Percentiles rank a stretch among this genome's conserved stretches.
phyloP scores from a whole-genome alignment of 64 coral and sea anemone genomes.

The Stylophora pistillata region DNA sequence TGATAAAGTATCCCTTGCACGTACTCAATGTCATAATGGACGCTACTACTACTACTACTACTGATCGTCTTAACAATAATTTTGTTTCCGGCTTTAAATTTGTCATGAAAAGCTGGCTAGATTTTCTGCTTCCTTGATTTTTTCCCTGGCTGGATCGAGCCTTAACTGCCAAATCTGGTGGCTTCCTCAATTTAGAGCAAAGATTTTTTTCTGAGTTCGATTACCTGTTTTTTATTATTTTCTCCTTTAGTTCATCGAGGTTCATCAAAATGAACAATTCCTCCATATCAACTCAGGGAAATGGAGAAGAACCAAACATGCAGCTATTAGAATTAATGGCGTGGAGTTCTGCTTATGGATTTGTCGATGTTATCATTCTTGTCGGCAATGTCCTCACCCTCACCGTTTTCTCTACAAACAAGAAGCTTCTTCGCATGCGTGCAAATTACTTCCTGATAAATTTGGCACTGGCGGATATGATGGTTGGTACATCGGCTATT shows the following conservation, averaged over 20 bases:
- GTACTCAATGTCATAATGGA: too few species aligned
- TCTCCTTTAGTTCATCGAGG: neutral
- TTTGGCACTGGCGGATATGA: slow-evolving; percentile 75
- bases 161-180: too few species aligned
- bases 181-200: too few species aligned
- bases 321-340: slow-evolving; percentile 50
- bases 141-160: too few species aligned
- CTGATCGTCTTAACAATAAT: too few species aligned
- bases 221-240: neutral
- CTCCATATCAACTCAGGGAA: neutral
- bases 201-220: neutral
- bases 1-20: too few species aligned
- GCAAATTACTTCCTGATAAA: slow-evolving; percentile 91
- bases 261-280: slow-evolving; percentile 17
- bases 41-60: too few species aligned
- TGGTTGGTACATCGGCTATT: slow-evolving; percentile 77
- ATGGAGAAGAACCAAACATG: neutral
- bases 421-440: slow-evolving; percentile 67
- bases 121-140: too few species aligned
- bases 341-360: slow-evolving; percentile 65
- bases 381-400: slow-evolving; percentile 79
- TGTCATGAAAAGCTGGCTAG: too few species aligned
- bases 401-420: slow-evolving; percentile 76
- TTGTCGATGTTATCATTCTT: slow-evolving; percentile 73
- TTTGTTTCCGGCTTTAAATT: too few species aligned